Percentiles rank a stretch among this genome's conserved stretches.
Conservation (phyloP, 2,888 invertebrate species). For the Gandaritis pyraliata region DNA sequence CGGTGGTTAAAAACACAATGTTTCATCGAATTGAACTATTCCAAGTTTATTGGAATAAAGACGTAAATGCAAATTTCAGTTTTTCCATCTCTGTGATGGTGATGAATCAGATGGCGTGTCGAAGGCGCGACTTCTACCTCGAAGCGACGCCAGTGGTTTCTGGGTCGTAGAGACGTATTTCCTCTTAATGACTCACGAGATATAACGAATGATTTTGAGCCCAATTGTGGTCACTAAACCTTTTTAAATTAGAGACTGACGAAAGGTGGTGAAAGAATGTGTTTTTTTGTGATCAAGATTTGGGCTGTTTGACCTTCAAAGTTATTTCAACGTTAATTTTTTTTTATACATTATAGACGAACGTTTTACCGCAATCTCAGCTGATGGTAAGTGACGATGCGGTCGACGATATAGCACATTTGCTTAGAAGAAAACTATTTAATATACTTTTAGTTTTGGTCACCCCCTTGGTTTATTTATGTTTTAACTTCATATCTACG, state of each 20-base stretch:
- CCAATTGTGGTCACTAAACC: conserved; percentile 34
- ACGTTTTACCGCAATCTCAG: no score
- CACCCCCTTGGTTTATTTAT: no score
- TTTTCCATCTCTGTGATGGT: conserved; percentile 10
- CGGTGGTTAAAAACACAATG: no score
- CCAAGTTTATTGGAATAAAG: no score
- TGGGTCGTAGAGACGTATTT: conserved; percentile 45
- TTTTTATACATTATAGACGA: no score
- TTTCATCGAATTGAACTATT: no score
- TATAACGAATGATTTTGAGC: conserved; percentile 36
- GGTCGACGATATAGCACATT: no score
- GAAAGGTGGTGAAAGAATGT: conserved; percentile 11
- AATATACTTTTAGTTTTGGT: no score
- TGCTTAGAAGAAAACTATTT: no score
- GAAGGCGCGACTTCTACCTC: conserved; percentile 33
- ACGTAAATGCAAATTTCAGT: conserved; percentile 14
- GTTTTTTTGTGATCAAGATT: background rate
- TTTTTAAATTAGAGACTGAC: conserved; percentile 22
- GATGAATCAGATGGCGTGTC: conserved; percentile 43
- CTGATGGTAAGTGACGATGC: no score
- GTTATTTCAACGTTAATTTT: background rate
- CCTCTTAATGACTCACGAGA: conserved; percentile 41
- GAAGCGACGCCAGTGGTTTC: conserved; percentile 33
- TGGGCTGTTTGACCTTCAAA: background rate
- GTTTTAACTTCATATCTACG: no score